Conservation (phyloP, 2,797 vertebrate species). For the Microhierax caerulescens region DNA sequence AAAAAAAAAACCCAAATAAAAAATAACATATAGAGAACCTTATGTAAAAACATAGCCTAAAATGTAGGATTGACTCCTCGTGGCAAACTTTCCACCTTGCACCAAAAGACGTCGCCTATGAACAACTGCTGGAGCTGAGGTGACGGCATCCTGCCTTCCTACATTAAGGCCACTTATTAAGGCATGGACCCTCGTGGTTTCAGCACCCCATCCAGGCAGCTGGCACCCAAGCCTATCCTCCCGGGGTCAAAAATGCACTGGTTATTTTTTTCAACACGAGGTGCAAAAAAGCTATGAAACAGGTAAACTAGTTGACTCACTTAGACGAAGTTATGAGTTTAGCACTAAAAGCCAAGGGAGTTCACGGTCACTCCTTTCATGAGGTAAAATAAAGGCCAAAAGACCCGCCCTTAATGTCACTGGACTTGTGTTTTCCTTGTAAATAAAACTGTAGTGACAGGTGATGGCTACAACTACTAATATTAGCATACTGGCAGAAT, state of each 20-base stretch:
- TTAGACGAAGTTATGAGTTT: background rate
- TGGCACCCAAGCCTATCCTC: background rate
- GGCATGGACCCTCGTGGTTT: background rate
- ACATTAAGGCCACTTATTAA: background rate
- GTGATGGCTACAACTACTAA: background rate
- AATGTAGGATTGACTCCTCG: background rate
- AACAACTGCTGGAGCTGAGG: background rate
- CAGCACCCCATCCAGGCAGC: background rate
- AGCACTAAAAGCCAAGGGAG: background rate
- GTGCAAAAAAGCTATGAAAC: background rate
- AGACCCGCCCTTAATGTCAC: background rate
- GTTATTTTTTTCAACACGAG: background rate
- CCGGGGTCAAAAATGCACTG: background rate
- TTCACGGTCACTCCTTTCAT: background rate
- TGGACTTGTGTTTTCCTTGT: background rate
- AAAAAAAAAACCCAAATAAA: background rate
- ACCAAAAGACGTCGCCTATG: background rate
- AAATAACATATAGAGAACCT: background rate
- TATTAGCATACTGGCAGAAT: background rate
- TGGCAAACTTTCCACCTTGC: background rate
- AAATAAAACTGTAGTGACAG: background rate
- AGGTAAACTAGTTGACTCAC: background rate
- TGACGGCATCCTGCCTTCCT: background rate
- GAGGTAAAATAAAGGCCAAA: background rate
- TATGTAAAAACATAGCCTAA: background rate